Base-by-base conservation (phyloP, 2,113 vertebrate genomes). In the Rynchops niger region DNA sequence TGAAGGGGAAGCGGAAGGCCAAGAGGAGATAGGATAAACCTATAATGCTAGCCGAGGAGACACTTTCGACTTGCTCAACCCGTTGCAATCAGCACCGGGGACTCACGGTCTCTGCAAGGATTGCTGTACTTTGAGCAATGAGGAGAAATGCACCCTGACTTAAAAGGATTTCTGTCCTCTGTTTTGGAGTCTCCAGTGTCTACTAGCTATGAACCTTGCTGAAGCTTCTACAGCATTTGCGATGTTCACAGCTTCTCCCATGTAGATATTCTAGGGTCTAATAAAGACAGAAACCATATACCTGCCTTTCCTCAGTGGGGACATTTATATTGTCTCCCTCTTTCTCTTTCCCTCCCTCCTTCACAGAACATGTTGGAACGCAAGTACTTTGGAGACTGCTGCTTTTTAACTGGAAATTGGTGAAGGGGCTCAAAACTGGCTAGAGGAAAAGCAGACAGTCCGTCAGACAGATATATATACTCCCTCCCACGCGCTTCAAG, bases 61-160 rank as follows among this genome's bases (percentile, higher is more conserved):
- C 36, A 7, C 29, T 16, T 21, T 4, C 27, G 43, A 36, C 29
- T 76, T 62, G 36, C 32, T 88, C 42, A 34, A 5, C 62, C 58
- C 2, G 0, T 72, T 73, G 20, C 30, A 40, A 0, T 53, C 32
- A 42, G 12, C 23, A 8, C 16, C 11, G 36, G 20, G 38, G 22
- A n/a, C 40, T 71, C n/a, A 0, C 7, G 53, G 40, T 58, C 36
- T 80, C 38, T 34, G 8, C 43, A 42, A 6, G 29, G 32, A 17
- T 6, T 50, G 40, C 36, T 26, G 53, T 21, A 5, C 11, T 69
- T 63, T 4, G 17, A 88, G 38, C 59, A 34, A 23, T 2, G 22
- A 40, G n/a, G 38, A 79, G 27, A 20, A n/a, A 32, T 10, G 8
- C 53, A 17, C 34, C 15, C 27, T 47, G 34, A 27, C 34, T 36